Base-by-base conservation (phyloP, 2,888 invertebrate species). In the Eueremaeus valkanovi region DNA sequence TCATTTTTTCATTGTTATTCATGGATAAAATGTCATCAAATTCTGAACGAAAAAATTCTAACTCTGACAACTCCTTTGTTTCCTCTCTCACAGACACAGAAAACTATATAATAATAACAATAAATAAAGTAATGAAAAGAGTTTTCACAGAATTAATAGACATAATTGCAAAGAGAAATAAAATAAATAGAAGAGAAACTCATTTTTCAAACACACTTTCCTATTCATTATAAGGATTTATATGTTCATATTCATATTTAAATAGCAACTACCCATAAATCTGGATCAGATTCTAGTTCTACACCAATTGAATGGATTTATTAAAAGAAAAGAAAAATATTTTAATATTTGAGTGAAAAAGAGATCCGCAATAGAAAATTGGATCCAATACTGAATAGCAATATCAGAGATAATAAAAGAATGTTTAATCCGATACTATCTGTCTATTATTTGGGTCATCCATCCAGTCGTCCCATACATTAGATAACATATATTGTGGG, bases 331-430 rank as follows among this genome's bases (percentile, higher is more conserved):
- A 13, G 40, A 27, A 13, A 27, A 27, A 27, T 55, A 55, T 55
- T 55, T 1, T 27, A n/a, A n/a, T n/a, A n/a, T 55, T 27, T 27
- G 0, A 55, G 16, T 11, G 27, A 18, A 45, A 51, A 55, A 55
- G 55, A 55, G 55, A 55, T 55, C 55, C 55, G 55, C 55, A 55
- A n/a, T 27, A 16, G 45, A 45, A 16, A 55, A 55, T 27, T 55
- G 55, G 27, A 55, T 55, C 27, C 55, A 13, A 45, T 45, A 2
- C 11, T 45, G 16, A 27, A 55, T 24, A 55, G 24, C 24, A 13
- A 51, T n/a, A 51, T n/a, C 18, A 51, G 21, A 27, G 0, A 6
- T 6, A 27, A 27, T 27, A 55, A 27, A 55, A 55, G 27, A 6
- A 55, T 27, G 24, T 24, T 55, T 55, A 55, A 55, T 55, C 55